phyloP scores from a whole-genome alignment of 2,888 invertebrate species.

The Mylabris sibirica region DNA sequence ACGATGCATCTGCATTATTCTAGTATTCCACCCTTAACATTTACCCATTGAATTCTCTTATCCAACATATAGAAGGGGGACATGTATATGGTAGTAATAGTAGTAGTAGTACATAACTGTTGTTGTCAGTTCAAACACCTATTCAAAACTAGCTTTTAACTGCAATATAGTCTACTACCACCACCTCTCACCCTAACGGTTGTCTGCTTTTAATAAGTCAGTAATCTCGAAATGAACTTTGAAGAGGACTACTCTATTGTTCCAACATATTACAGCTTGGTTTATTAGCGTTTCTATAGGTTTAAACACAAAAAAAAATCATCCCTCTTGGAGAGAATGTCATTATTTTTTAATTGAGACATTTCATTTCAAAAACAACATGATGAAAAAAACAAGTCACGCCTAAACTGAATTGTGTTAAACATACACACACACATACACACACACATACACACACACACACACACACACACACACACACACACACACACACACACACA shows the following conservation, averaged over 20 bases:
- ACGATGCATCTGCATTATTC: conserved; percentile 37
- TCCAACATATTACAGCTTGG: conserved; percentile 22
- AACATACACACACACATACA: not conserved
- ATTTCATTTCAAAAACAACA: not conserved
- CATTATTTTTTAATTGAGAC: not conserved
- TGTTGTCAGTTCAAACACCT: conserved; percentile 36
- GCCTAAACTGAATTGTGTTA: not conserved
- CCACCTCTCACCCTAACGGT: conserved; percentile 15
- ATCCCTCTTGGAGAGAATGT: not conserved
- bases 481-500: too few relatives aligned
- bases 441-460: too few relatives aligned
- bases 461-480: too few relatives aligned
- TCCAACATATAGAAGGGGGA: not conserved
- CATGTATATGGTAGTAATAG: too few relatives aligned
- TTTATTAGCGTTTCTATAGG: conserved; percentile 15
- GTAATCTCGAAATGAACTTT: conserved; percentile 33
- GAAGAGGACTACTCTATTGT: conserved; percentile 28
- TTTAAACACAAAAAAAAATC: not conserved
- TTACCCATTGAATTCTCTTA: conserved; percentile 22
- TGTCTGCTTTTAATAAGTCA: conserved; percentile 38
- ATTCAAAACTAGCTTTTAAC: conserved; percentile 37
- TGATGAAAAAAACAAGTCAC: not conserved
- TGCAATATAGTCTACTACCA: conserved; percentile 3
- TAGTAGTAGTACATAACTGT: too few relatives aligned
- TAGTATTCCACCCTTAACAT: conserved; percentile 31